Conservation (phyloP, 2,113 vertebrate genomes). For the Atrichornis clamosus region DNA sequence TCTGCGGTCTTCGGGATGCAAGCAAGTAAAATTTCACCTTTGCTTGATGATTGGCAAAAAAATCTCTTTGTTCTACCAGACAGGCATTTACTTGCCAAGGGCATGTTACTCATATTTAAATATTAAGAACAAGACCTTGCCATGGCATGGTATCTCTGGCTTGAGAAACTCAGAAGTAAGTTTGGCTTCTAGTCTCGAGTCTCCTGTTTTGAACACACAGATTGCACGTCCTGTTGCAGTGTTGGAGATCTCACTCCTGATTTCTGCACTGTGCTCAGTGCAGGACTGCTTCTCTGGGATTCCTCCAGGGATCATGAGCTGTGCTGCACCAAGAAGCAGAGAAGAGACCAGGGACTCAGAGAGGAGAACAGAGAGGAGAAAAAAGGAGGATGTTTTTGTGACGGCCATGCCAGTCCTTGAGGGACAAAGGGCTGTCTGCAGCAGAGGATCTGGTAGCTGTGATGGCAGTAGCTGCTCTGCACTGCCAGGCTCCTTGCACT, state of each 20-base stretch:
- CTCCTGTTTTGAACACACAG: not conserved
- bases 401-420: not conserved
- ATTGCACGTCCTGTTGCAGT: not conserved
- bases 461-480: not conserved
- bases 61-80: not conserved
- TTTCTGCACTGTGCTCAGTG: accelerated
- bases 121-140: not conserved
- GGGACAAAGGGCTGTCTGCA: not conserved
- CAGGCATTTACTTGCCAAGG: not conserved
- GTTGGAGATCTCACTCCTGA: not conserved
- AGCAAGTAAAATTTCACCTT: not conserved
- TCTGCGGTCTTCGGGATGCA: not conserved
- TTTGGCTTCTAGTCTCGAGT: not conserved
- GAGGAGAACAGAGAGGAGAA: not conserved
- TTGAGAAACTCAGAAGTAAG: not conserved
- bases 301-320: not conserved
- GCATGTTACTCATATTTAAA: not conserved
- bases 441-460: not conserved
- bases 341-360: not conserved
- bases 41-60: not conserved
- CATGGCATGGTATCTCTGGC: not conserved
- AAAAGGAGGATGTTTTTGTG: not conserved
- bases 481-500: not conserved
- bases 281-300: not conserved
- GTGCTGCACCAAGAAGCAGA: not conserved